Conservation (phyloP, 2,113 vertebrate species). For the Epinephelus moara region DNA sequence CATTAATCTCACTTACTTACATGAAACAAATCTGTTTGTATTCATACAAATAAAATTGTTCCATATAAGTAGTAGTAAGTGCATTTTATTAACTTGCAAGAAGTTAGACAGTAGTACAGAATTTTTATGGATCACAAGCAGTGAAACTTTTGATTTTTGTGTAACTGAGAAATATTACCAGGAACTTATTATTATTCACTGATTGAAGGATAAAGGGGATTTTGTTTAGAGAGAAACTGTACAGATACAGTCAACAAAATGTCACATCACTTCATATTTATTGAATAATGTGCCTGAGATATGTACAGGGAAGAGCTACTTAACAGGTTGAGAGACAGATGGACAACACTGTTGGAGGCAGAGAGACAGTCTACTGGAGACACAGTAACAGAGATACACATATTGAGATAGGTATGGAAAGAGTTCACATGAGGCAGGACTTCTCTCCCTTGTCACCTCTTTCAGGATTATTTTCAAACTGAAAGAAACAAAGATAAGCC, state of each 20-base stretch:
- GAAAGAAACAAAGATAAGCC: neutral
- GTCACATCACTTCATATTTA: neutral
- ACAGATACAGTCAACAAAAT: neutral
- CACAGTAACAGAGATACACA: slow-evolving; percentile 20
- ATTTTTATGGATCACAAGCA: neutral
- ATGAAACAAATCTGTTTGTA: neutral
- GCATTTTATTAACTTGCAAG: neutral
- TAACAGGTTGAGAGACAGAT: slow-evolving; percentile 55
- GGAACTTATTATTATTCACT: neutral
- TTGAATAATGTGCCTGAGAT: neutral
- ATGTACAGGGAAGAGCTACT: neutral
- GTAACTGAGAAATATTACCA: neutral
- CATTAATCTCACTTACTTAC: neutral
- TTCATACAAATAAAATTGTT: too few relatives aligned
- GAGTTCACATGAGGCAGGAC: neutral
- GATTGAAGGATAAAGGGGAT: neutral
- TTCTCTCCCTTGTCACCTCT: neutral
- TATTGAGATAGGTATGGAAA: slow-evolving; percentile 2
- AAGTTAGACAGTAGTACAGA: neutral
- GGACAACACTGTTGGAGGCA: slow-evolving; percentile 49
- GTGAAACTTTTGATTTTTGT: neutral
- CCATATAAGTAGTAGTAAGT: too few relatives aligned
- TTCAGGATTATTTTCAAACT: neutral
- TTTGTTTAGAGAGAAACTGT: neutral
- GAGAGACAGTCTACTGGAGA: slow-evolving; percentile 22